phyloP scores from a whole-genome alignment of 2,113 vertebrate species.

The Sphyrna mokarran region DNA sequence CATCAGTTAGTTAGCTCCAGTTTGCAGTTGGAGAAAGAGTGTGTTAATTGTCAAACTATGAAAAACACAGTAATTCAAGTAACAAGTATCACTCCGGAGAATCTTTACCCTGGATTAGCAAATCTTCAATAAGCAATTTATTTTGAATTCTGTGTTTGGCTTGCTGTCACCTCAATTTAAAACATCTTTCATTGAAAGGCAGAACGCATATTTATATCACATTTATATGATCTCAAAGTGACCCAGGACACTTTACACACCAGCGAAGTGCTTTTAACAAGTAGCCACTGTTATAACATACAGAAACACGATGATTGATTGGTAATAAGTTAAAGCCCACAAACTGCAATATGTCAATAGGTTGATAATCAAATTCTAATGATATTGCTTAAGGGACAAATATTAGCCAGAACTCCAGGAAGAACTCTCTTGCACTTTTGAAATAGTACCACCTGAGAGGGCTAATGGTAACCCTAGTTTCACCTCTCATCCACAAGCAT shows the following conservation, averaged over 20 bases:
- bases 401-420: not conserved
- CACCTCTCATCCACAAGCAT: not conserved
- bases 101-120: not conserved
- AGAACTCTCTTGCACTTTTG: not conserved
- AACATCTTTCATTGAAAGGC: not conserved
- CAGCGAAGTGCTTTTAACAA: no score
- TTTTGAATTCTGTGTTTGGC: not conserved
- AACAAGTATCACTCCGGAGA: not conserved
- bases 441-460: not conserved
- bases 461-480: not conserved
- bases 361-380: not conserved
- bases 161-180: not conserved
- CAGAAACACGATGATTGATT: no score
- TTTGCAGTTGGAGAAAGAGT: not conserved
- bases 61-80: not conserved
- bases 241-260: no score
- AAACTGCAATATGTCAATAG: not conserved
- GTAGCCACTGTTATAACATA: not conserved
- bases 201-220: not conserved
- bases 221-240: not conserved
- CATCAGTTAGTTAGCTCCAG: not conserved
- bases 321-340: no score
- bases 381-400: not conserved
- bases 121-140: not conserved
- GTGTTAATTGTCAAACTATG: not conserved